Evolutionary conservation across 1,140 invertebrate species (phyloP).

Genomic region (Euura lappo): DNA sequence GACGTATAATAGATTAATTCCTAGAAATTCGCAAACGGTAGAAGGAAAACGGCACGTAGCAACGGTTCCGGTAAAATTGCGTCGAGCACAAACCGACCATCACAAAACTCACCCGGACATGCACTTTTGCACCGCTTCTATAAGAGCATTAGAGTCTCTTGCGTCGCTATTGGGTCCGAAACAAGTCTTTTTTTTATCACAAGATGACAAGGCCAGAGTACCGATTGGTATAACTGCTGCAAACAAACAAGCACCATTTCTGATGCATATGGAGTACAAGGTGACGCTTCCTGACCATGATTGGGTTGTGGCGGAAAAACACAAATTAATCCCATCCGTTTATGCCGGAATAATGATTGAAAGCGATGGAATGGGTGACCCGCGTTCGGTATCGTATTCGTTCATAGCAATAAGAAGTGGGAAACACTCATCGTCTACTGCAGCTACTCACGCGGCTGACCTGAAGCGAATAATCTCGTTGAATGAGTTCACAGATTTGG

Average conservation of each 20-base stretch:
- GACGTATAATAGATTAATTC: constrained; percentile 24
- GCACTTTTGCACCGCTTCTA: constrained; percentile 19
- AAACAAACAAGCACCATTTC: constrained; percentile 44
- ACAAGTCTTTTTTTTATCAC: constrained; percentile 23
- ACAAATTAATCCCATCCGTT: constrained; percentile 48
- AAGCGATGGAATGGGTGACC: constrained; percentile 34
- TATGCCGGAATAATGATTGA: constrained; percentile 41
- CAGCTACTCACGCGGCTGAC: constrained; percentile 38
- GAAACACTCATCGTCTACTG: constrained; percentile 40
- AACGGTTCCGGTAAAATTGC: constrained; percentile 23
- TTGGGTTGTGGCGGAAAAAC: constrained; percentile 48
- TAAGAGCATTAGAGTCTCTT: constrained; percentile 21
- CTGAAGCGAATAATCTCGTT: constrained; percentile 33
- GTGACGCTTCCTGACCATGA: constrained; percentile 55
- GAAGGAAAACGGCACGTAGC: constrained; percentile 25
- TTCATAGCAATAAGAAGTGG: constrained; percentile 49
- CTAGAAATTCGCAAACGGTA: constrained; percentile 13
- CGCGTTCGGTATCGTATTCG: constrained; percentile 45
- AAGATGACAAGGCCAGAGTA: constrained; percentile 53
- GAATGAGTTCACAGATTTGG: constrained; percentile 32
- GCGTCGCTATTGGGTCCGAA: constrained; percentile 23
- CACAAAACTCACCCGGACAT: constrained; percentile 20
- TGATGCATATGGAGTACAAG: constrained; percentile 52
- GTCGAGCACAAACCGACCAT: constrained; percentile 4
- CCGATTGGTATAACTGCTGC: constrained; percentile 53